These are phyloP conservation scores for Natator depressus DNA, from an alignment of 2,113 vertebrate genomes.

Conservation along the genomic window DNA sequence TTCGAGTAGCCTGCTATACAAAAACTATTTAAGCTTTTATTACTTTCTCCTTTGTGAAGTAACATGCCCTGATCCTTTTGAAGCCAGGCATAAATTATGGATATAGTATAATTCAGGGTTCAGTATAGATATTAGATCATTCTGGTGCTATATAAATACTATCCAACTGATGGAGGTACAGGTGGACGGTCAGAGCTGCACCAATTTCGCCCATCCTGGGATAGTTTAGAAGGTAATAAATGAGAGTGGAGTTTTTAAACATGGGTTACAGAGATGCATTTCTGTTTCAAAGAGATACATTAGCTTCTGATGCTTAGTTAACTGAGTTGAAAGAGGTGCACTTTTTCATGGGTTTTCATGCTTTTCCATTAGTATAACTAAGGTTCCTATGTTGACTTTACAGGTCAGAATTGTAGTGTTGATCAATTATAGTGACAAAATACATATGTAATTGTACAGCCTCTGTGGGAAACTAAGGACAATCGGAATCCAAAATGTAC, in stretches of 20 bases:
- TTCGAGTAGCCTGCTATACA: constrained; percentile 19
- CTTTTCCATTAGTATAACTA: not conserved
- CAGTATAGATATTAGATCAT: not conserved
- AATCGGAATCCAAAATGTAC: not conserved
- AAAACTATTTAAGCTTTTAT: constrained; percentile 28
- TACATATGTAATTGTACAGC: not conserved
- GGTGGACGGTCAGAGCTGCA: not conserved
- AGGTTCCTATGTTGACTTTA: constrained; percentile 7
- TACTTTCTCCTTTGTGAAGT: not conserved
- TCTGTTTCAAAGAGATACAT: not conserved
- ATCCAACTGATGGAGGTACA: not conserved
- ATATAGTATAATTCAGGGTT: not conserved
- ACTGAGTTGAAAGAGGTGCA: not conserved
- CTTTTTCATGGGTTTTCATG: not conserved
- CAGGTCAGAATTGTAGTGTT: constrained; percentile 12
- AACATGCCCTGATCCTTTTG: not conserved
- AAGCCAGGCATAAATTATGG: not conserved
- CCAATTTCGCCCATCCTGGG: not conserved
- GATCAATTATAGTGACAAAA: not conserved
- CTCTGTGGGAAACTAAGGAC: not conserved
- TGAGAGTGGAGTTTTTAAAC: not conserved
- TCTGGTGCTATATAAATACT: not conserved
- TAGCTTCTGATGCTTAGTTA: not conserved
- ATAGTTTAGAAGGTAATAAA: not conserved
- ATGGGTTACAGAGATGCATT: not conserved